phyloP scores from a whole-genome alignment of 2,888 invertebrate species.

The Hydroisotoma schaefferi region DNA sequence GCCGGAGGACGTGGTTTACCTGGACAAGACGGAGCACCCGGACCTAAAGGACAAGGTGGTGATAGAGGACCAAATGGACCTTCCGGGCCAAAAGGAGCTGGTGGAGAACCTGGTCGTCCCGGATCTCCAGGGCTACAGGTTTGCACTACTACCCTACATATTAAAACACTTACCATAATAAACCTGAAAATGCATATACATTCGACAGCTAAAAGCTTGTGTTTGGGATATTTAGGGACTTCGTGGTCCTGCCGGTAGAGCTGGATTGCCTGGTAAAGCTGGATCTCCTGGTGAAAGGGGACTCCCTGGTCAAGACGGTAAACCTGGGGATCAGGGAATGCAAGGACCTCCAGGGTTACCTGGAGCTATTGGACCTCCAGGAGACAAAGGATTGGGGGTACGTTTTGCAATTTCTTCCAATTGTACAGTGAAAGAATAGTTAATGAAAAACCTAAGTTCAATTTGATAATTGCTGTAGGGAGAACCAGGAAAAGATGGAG shows the following conservation, averaged over 20 bases:
- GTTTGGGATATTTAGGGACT: slow-evolving; percentile 60
- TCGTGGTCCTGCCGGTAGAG: slow-evolving; percentile 64
- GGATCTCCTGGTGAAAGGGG: slow-evolving; percentile 54
- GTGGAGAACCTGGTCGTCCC: slow-evolving; percentile 62
- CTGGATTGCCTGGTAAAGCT: slow-evolving; percentile 66
- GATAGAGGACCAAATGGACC: slow-evolving; percentile 53
- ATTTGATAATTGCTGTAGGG: slow-evolving; percentile 58
- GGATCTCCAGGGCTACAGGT: slow-evolving; percentile 59
- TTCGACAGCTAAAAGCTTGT: too few species aligned
- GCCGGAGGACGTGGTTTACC: slow-evolving; percentile 65
- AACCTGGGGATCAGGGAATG: slow-evolving; percentile 72
- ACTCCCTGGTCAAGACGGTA: slow-evolving; percentile 66
- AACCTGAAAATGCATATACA: too few species aligned
- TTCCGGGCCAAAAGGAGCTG: slow-evolving; percentile 62
- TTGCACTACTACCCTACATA: background rate
- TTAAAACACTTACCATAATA: too few species aligned
- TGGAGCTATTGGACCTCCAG: slow-evolving; percentile 69
- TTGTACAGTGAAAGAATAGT: background rate
- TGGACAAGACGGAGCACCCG: slow-evolving; percentile 71
- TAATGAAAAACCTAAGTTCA: slow-evolving; percentile 1
- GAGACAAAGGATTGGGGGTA: slow-evolving; percentile 64
- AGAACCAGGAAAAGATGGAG: slow-evolving; percentile 74
- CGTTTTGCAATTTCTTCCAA: too few species aligned
- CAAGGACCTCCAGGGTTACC: slow-evolving; percentile 76
- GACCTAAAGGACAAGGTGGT: slow-evolving; percentile 70